Evolutionary conservation across 2,888 invertebrate genomes (phyloP).

Genomic region (Notocelia uddmanniana): DNA sequence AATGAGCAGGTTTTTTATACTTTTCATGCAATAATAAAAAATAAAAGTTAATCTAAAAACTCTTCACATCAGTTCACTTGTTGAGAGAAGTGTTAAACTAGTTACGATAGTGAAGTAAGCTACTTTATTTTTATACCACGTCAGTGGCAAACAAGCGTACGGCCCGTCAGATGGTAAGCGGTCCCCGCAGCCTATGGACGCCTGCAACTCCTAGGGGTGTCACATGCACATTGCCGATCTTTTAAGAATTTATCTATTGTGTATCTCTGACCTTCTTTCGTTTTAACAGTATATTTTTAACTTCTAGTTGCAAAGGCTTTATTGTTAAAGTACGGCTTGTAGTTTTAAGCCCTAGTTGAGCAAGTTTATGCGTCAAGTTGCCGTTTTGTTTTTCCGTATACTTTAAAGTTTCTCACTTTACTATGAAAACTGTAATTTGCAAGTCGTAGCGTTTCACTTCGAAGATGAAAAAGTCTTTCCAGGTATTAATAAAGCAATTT

Average conservation of each 20-base stretch:
- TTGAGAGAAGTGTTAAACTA: neutral
- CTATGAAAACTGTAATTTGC: conserved; percentile 13
- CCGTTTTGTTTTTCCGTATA: conserved; percentile 13
- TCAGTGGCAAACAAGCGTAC: too few species aligned
- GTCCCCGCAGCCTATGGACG: too few species aligned
- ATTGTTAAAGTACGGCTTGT: conserved; percentile 24
- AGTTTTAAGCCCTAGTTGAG: conserved; percentile 32
- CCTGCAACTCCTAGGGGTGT: too few species aligned
- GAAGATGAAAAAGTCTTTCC: neutral
- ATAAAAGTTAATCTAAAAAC: too few species aligned
- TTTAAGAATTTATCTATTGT: too few species aligned
- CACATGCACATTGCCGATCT: too few species aligned
- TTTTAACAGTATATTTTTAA: neutral
- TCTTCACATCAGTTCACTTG: neutral
- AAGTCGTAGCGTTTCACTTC: conserved; percentile 10
- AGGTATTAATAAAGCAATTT: too few species aligned
- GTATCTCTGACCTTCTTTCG: neutral
- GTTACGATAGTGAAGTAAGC: neutral
- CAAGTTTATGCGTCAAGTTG: conserved; percentile 22
- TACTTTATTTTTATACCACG: too few species aligned
- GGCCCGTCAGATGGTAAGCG: too few species aligned
- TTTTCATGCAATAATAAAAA: neutral
- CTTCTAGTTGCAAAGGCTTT: conserved; percentile 6
- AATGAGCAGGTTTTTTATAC: neutral
- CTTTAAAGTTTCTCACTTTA: conserved; percentile 15